Conservation (phyloP, 2,888 invertebrate species). For the Parasteatoda lunata region DNA sequence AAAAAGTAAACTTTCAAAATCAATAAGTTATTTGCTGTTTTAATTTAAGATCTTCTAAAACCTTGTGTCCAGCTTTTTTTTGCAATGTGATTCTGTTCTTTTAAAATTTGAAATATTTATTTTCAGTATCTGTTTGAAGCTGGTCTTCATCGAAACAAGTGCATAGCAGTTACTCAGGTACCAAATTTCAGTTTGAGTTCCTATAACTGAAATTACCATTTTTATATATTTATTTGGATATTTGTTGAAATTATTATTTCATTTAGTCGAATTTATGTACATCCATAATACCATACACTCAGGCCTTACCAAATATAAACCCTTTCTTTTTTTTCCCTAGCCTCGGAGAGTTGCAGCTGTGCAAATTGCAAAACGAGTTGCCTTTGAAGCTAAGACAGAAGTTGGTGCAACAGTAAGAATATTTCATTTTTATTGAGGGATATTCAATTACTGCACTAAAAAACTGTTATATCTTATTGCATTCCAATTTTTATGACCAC, state of each 20-base stretch:
- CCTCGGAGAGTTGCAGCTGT: conserved; percentile 76
- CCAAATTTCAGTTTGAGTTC: conserved; percentile 18
- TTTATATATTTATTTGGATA: not conserved
- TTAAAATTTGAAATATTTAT: not conserved
- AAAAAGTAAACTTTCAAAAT: no score
- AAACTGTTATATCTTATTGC: no score
- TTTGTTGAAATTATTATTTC: not conserved
- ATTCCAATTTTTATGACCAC: no score
- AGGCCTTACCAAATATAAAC: no score
- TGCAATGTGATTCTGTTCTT: no score
- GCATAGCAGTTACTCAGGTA: conserved; percentile 79
- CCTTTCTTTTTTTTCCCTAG: conserved; percentile 70
- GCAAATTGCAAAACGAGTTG: conserved; percentile 77
- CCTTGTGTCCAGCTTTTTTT: no score
- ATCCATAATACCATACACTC: no score
- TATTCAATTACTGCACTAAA: no score
- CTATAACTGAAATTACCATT: not conserved
- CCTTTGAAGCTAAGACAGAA: conserved; percentile 76
- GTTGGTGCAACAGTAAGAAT: conserved; percentile 77
- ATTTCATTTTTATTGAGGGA: no score
- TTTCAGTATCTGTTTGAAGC: conserved; percentile 82
- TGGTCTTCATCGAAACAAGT: conserved; percentile 81
- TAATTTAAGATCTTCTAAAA: no score
- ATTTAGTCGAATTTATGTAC: not conserved
- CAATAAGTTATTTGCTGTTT: no score